These are phyloP conservation scores for Heliothis virescens DNA, from an alignment of 1,140 invertebrate species.

Conservation along the genomic window DNA sequence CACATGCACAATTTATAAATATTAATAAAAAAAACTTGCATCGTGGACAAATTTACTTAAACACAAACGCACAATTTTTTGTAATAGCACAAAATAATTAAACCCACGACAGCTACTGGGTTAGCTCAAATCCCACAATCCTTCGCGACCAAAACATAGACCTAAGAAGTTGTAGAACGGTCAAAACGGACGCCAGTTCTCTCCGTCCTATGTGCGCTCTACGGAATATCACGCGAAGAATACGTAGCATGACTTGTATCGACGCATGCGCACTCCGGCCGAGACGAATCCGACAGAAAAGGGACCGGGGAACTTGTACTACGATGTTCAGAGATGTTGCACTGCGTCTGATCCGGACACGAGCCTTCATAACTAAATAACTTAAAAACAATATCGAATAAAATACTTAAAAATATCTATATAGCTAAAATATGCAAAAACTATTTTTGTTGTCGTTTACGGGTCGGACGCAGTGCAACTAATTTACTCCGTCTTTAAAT, in stretches of 20 bases:
- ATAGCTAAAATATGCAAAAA: not conserved
- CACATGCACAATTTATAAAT: no score
- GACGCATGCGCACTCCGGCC: not conserved
- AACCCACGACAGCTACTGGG: no score
- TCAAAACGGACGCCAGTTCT: not conserved
- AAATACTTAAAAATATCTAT: not conserved
- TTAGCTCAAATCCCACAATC: not conserved
- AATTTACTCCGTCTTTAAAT: not conserved
- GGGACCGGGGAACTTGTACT: not conserved
- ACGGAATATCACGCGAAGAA: not conserved
- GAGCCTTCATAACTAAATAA: not conserved
- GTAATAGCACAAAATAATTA: no score
- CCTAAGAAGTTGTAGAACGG: not conserved
- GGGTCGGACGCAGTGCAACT: conserved; percentile 1
- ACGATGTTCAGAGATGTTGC: not conserved
- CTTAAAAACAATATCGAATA: not conserved
- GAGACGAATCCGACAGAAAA: not conserved
- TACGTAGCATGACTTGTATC: not conserved
- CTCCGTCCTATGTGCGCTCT: not conserved
- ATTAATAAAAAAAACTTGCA: no score
- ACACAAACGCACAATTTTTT: no score
- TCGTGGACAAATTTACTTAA: no score
- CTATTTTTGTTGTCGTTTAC: no score
- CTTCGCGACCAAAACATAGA: not conserved
- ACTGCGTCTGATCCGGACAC: conserved; percentile 5